Base-by-base conservation (phyloP, 1,140 invertebrate species). In the Rhagoletis zephyria region DNA sequence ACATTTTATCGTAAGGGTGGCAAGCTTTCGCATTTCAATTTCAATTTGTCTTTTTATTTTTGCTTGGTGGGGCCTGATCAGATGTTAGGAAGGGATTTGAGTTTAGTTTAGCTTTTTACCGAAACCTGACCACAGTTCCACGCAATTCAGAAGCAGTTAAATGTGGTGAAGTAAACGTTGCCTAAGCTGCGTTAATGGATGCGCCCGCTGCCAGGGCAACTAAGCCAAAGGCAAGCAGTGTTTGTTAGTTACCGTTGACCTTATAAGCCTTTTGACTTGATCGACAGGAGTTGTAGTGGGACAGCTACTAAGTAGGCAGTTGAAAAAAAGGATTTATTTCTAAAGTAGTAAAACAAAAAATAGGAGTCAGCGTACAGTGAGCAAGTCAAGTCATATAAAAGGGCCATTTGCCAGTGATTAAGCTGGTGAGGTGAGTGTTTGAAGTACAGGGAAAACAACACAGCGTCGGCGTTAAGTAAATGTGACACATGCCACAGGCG, bases 231-330 rank as follows among this genome's bases (percentile, higher is more conserved):
- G 74, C 74, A 16, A 81, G 5, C 61, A 63, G 48, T 56, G 16
- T 81, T 48, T 51, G 40, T 77, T 48, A 81, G 42, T 19, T 48
- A 81, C 10, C 48, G 56, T 81, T 81, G 74, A 81, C 74, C 74
- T 56, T 81, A 81, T 6, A 42, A 81, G 74, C 45, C 74, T 81
- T 56, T 81, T 81, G n/a, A 56, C 12, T 48, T 12, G 48, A 81
- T 81, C 74, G 48, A 81, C 74, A 81, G 74, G 74, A 81, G 70
- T 48, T 4, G 42, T 30, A 30, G 30, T 10, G 40, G 12, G 65
- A 9, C 30, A 70, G 9, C 65, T 30, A 30, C 30, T 30, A 30
- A 30, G 30, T 30, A 30, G 30, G 61, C n/a, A 63, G 61, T n/a
- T n/a, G 61, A 63, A 63, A n/a, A 14, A 74, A 74, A 16, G 45